Percentiles rank a stretch among this genome's conserved stretches.
Evolutionary conservation across 2,888 invertebrate genomes (phyloP).

Genomic region (Suillia variegata): DNA sequence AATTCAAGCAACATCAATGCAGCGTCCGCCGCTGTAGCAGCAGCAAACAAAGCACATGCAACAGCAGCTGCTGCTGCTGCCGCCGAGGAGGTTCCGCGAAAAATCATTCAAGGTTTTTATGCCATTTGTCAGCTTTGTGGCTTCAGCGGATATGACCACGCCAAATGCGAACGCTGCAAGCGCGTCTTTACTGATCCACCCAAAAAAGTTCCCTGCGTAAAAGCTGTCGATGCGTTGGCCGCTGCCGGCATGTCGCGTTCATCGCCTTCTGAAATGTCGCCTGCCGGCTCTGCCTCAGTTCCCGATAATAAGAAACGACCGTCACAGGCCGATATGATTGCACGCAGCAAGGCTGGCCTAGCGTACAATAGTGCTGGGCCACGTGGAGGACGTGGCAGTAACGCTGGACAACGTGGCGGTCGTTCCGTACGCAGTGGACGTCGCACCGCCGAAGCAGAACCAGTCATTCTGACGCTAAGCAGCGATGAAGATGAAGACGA

Average conservation of each 20-base stretch:
- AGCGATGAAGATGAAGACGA: conserved; percentile 71
- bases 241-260: conserved; percentile 21
- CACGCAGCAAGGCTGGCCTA: conserved; percentile 17
- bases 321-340: conserved; percentile 12
- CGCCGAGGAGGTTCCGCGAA: conserved; percentile 66
- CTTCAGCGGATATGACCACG: conserved; percentile 77
- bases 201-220: conserved; percentile 62
- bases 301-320: conserved; percentile 47
- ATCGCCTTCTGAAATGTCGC: no score
- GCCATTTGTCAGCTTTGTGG: conserved; percentile 84
- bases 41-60: conserved; percentile 15
- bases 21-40: conserved; percentile 42
- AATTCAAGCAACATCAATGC: conserved; percentile 16
- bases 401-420: conserved; percentile 54
- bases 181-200: conserved; percentile 75
- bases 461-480: conserved; percentile 72
- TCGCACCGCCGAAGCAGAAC: conserved; percentile 68
- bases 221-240: conserved; percentile 30
- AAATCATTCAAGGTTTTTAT: conserved; percentile 72
- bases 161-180: conserved; percentile 76
- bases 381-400: conserved; percentile 40
- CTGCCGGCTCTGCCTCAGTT: no score
- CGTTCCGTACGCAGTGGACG: conserved; percentile 48
- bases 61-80: conserved; percentile 16
- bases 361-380: conserved; percentile 23